Base-by-base conservation (phyloP, 1,140 invertebrate genomes). In the Oncopodura yosiiana region DNA sequence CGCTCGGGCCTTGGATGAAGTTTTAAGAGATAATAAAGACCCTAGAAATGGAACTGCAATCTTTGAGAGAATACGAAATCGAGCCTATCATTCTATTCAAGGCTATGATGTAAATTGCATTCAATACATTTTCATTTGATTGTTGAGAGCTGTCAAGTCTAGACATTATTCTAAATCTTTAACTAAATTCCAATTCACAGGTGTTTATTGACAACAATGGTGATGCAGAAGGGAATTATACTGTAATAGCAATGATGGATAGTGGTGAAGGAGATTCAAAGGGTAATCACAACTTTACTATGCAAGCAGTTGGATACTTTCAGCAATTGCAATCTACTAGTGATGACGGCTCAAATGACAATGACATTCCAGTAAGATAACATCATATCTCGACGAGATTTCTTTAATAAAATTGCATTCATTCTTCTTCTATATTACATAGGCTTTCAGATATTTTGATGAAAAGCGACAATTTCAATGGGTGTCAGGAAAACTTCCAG, bases 191-290 rank as follows among this genome's bases (percentile, higher is more conserved):
- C 26, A 16, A 18, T 61, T 41, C 42, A 53, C 65, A 86, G 77
- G 83, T 89, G 0, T 80, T 81, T 53, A 90, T 94, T 58, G 87
- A 93, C 66, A 77, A 77, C 3, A 86, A 87, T 67, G 89, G 88
- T 1, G 87, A 94, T 68, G 87, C 90, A 0, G 86, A 91, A 66
- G 89, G 88, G 2, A 92, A 93, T 70, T 93, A 88, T 68, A 87
- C 87, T 0, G 80, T 93, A 1, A 78, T 93, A 12, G 79, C 82
- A 1, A 71, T 81, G n/a, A 74, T 82, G 34, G 73, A 77, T 57
- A 67, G 71, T 58, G 55, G 75, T 62, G 14, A n/a, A 26, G 53
- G 46, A 16, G 50, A 36, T 3, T 11, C 18, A 19, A 19, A 3
- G 18, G 49, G 53, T 69, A 58, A 45, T 74, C 61, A 21, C 1